These are phyloP conservation scores for Anguilla obscura DNA, from an alignment of 2,797 vertebrate species.

Conservation along the genomic window DNA sequence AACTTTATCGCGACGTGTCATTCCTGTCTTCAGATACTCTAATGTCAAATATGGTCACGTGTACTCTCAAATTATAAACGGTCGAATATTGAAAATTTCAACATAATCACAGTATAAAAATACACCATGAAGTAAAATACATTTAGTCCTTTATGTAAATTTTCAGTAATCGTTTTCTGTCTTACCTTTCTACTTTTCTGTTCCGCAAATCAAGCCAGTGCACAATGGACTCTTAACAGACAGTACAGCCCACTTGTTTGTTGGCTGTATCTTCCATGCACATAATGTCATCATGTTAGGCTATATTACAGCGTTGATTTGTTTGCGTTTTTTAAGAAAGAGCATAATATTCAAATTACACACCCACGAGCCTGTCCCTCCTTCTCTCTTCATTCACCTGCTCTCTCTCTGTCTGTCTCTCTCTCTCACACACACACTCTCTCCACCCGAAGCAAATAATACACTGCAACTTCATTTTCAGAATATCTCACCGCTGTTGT, in stretches of 20 bases:
- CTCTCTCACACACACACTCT: conserved; percentile 23
- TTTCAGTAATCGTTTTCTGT: background rate
- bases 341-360: conserved; percentile 27
- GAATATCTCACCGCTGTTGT: conserved; percentile 15
- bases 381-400: background rate
- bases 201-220: background rate
- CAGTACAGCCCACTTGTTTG: background rate
- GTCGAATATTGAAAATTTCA: background rate
- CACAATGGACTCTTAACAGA: background rate
- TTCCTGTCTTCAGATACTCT: background rate
- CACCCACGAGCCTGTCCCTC: conserved; percentile 14
- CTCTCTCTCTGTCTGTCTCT: conserved; percentile 19
- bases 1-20: conserved; percentile 25
- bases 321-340: conserved; percentile 24
- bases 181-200: background rate
- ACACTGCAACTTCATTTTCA: conserved; percentile 3
- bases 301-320: conserved; percentile 28
- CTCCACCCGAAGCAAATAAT: background rate
- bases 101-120: background rate
- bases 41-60: background rate
- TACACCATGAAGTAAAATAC: background rate
- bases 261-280: background rate
- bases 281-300: conserved; percentile 11
- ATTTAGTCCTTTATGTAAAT: background rate
- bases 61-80: background rate